Base-by-base conservation (phyloP, 2,113 vertebrate genomes). In the Brachionichthys hirsutus region DNA sequence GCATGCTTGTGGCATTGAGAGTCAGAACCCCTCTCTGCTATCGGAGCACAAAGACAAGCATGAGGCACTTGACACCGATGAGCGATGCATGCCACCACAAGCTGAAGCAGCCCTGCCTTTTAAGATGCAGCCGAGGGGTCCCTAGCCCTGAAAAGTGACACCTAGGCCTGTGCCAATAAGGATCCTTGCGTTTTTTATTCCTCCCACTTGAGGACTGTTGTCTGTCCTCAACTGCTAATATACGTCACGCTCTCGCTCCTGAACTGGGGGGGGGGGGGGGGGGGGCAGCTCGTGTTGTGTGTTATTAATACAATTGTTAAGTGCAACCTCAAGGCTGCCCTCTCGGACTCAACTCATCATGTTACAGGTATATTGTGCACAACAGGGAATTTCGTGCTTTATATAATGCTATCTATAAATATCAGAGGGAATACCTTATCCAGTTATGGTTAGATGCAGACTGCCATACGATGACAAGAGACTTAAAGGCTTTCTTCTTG, bases 251-350 rank as follows among this genome's bases (percentile, higher is more conserved):
- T 82, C 77, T 81, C 75, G 72, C 61, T 47, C 50, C 45, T 51
- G 66, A 46, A 63, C 57, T 14, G 49, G 53, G 49, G 47, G 73
- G 49, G 47, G 73, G 49, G 53, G 49, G 47, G 73, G 49, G 53
- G 49, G 47, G 73, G 19, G 53, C 42, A 16, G 70, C 43, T 61
- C 50, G 65, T 53, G 81, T 77, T 73, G 55, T 55, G 56, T 82
- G 85, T 86, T 86, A 89, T 88, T 87, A 84, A 89, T 89, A 89
- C 84, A 81, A 86, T 89, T 89, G 87, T 89, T 87, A 89, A 87
- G 78, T 70, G 77, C 82, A 80, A 64, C 74, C 70, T 79, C 81
- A 85, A 87, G 85, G 87, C 71, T 87, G 79, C 17, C 61, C 73
- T 72, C 65, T 43, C 59, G 30, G 50, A 74, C 75, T 73, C 66